phyloP scores from a whole-genome alignment of 2,113 vertebrate species.

The Lathamus discolor region DNA sequence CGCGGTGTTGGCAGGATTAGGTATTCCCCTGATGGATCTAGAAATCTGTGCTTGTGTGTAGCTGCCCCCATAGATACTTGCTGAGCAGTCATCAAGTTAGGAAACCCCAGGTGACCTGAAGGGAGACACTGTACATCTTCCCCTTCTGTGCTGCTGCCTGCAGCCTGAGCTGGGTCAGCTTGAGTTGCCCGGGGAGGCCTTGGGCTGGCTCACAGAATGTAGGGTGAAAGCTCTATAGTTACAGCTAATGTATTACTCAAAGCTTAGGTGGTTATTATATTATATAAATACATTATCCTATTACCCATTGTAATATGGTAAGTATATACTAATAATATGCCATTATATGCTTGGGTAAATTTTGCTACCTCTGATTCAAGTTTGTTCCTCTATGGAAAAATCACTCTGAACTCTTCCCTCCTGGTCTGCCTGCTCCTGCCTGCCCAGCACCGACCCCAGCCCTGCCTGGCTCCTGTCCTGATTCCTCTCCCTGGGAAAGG shows the following conservation, averaged over 20 bases:
- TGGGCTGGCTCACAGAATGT: neutral
- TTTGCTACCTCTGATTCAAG: neutral
- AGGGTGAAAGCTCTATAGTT: neutral
- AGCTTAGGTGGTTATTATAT: neutral
- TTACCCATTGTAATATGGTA: neutral
- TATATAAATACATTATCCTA: neutral
- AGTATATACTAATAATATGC: neutral
- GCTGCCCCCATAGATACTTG: neutral
- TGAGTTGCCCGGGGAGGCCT: neutral
- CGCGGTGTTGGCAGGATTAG: neutral
- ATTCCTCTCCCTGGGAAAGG: neutral
- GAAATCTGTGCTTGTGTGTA: neutral
- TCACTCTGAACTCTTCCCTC: neutral
- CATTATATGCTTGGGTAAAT: neutral
- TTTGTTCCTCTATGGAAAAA: neutral
- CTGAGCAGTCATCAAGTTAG: neutral
- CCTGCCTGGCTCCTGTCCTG: neutral
- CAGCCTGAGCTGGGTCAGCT: neutral
- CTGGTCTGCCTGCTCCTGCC: neutral
- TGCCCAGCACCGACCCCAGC: neutral
- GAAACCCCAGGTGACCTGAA: neutral
- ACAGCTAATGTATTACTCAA: neutral
- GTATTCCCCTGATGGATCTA: neutral
- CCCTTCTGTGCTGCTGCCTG: neutral
- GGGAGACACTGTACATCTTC: neutral